phyloP scores from a whole-genome alignment of 2,797 vertebrate genomes.

The Cetoscarus ocellatus region DNA sequence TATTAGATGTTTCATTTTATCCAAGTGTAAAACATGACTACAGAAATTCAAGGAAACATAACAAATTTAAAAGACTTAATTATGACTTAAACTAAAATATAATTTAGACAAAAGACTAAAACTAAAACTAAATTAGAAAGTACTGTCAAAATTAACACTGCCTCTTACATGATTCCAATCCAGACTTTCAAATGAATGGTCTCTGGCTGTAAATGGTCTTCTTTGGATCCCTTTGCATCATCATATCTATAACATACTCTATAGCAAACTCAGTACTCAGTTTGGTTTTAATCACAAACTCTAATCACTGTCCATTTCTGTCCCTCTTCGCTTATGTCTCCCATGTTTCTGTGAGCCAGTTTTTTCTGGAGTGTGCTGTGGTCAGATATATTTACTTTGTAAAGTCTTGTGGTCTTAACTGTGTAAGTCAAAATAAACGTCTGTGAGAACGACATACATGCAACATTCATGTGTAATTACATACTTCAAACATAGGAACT shows the following conservation, averaged over 20 bases:
- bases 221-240: not conserved
- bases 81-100: too few species aligned
- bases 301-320: not conserved
- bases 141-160: too few species aligned
- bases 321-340: not conserved
- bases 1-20: too few species aligned
- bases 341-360: too few species aligned
- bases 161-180: conserved; percentile 14
- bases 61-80: too few species aligned
- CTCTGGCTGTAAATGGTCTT: not conserved
- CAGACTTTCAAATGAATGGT: conserved; percentile 49
- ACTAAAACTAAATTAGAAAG: too few species aligned
- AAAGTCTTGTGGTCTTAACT: conserved; percentile 18
- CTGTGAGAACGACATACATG: not conserved
- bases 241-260: not conserved
- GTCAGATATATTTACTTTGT: conserved; percentile 11
- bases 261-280: not conserved
- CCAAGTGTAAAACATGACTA: too few species aligned
- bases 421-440: conserved; percentile 10
- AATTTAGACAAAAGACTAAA: too few species aligned
- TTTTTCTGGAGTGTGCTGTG: not conserved
- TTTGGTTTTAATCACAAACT: not conserved
- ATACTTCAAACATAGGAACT: conserved; percentile 27
- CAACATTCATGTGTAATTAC: conserved; percentile 29
- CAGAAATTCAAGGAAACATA: too few species aligned